phyloP scores from a whole-genome alignment of 1,140 invertebrate genomes.

The Aphelenchoides avenae region DNA sequence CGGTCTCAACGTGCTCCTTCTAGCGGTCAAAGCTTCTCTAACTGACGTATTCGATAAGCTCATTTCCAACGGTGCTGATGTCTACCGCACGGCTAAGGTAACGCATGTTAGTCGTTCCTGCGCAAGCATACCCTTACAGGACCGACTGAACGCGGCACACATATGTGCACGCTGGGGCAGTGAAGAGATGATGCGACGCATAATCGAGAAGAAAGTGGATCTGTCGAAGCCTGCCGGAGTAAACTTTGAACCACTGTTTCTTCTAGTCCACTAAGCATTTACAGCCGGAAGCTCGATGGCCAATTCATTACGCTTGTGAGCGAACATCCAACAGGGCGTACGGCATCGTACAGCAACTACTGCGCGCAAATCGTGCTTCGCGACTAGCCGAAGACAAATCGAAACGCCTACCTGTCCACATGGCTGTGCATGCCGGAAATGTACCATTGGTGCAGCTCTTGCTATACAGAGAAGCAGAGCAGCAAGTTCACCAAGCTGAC shows the following conservation, averaged over 20 bases:
- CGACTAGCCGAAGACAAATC: slow-evolving; percentile 37
- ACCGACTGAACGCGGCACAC: slow-evolving; percentile 46
- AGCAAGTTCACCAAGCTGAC: slow-evolving; percentile 43
- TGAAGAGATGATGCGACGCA: slow-evolving; percentile 42
- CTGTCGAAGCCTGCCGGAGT: slow-evolving; percentile 49
- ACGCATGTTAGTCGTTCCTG: not conserved
- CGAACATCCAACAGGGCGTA: slow-evolving; percentile 31
- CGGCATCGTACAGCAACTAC: slow-evolving; percentile 39
- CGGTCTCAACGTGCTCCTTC: slow-evolving; percentile 49
- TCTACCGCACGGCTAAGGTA: slow-evolving; percentile 47
- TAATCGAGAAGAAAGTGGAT: slow-evolving; percentile 32
- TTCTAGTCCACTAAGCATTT: slow-evolving; percentile 23
- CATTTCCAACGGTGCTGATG: slow-evolving; percentile 48
- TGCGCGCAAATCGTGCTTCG: slow-evolving; percentile 29
- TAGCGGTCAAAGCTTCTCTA: slow-evolving; percentile 49
- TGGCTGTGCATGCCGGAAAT: slow-evolving; percentile 44
- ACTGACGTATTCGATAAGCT: slow-evolving; percentile 40
- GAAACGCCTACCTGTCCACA: slow-evolving; percentile 46
- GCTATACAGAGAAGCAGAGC: slow-evolving; percentile 25
- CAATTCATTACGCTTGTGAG: slow-evolving; percentile 50
- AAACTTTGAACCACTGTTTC: not conserved
- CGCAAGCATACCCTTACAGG: slow-evolving; percentile 28
- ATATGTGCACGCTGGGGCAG: slow-evolving; percentile 49
- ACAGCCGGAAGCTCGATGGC: slow-evolving; percentile 26
- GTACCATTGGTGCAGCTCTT: slow-evolving; percentile 45